Evolutionary conservation across 1,140 invertebrate species (phyloP).

Genomic region (Andricus grossulariae): DNA sequence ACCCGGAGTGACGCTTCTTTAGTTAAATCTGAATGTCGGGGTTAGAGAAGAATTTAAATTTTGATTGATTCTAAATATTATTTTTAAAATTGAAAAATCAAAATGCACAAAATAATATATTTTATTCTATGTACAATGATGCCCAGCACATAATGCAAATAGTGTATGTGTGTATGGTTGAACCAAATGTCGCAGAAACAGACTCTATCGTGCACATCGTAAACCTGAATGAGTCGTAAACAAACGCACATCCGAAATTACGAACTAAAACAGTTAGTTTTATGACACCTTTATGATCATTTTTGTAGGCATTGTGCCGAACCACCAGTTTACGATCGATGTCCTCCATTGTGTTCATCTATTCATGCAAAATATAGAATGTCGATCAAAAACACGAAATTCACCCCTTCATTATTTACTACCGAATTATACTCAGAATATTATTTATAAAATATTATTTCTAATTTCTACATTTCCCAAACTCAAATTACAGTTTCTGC

Average conservation of each 20-base stretch:
- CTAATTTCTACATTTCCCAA: too few relatives aligned
- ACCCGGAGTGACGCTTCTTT: too few relatives aligned
- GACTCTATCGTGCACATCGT: constrained; percentile 11
- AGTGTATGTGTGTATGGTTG: background rate
- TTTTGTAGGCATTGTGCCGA: constrained; percentile 4
- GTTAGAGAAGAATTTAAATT: too few relatives aligned
- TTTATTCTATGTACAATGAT: background rate
- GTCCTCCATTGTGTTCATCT: background rate
- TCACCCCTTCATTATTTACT: too few relatives aligned
- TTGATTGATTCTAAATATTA: too few relatives aligned
- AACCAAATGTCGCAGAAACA: constrained; percentile 1
- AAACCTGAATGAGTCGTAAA: constrained; percentile 19
- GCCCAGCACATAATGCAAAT: background rate
- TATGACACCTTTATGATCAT: constrained; percentile 8
- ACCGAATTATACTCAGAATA: too few relatives aligned
- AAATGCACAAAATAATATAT: background rate
- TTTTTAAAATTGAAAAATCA: too few relatives aligned
- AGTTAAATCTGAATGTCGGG: too few relatives aligned
- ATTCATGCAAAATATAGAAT: too few relatives aligned
- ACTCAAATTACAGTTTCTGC: too few relatives aligned
- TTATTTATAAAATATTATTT: too few relatives aligned
- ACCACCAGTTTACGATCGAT: constrained; percentile 13
- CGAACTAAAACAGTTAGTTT: constrained; percentile 26
- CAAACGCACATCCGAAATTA: constrained; percentile 20
- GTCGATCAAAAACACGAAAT: too few relatives aligned